Evolutionary conservation across 2,113 vertebrate genomes (phyloP).

Genomic region (Callipepla squamata): DNA sequence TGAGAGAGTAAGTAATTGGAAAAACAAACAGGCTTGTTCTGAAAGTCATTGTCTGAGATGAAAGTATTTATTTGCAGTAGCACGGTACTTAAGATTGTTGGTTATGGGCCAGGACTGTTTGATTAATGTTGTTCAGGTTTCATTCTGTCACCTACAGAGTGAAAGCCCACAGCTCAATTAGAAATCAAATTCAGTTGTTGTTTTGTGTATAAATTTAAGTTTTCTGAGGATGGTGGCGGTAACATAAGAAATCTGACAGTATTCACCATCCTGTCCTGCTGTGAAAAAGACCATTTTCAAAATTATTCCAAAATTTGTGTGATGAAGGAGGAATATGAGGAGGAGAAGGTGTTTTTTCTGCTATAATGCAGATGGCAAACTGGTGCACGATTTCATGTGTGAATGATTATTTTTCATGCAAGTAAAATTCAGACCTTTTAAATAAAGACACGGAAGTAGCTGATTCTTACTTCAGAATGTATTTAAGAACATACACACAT

Average conservation of each 20-base stretch:
- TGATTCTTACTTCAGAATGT: background rate
- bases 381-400: background rate
- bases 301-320: background rate
- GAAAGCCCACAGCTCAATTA: background rate
- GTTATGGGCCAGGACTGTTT: background rate
- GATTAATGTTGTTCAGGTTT: background rate
- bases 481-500: background rate
- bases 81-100: background rate
- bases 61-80: constrained; percentile 5
- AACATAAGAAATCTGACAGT: background rate
- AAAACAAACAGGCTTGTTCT: background rate
- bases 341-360: background rate
- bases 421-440: background rate
- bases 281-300: background rate
- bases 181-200: background rate
- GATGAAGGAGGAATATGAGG: background rate
- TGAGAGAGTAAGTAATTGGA: background rate
- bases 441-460: background rate
- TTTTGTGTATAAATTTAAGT: background rate
- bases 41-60: constrained; percentile 2
- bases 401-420: background rate
- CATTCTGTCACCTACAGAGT: background rate
- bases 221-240: background rate
- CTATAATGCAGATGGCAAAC: background rate
- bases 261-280: background rate